Conservation (phyloP, 2,888 invertebrate genomes). For the Furcula furcula region DNA sequence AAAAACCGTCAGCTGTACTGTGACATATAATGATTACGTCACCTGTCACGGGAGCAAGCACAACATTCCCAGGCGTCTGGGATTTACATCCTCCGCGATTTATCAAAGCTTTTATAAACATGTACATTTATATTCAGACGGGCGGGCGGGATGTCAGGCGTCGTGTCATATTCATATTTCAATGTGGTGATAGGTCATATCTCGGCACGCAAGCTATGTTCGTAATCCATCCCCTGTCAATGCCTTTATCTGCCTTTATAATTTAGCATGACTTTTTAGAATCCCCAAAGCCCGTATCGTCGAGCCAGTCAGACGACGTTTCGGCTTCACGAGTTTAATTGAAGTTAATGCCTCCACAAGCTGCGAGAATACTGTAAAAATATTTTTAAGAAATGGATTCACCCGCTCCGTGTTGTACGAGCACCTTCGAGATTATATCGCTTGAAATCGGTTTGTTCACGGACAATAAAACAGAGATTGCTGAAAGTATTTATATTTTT, state of each 20-base stretch:
- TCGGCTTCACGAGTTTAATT: conserved; percentile 12
- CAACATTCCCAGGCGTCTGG: no score
- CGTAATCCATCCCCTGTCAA: conserved; percentile 22
- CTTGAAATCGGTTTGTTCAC: conserved; percentile 13
- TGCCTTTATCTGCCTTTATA: conserved; percentile 12
- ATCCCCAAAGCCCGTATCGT: conserved; percentile 1
- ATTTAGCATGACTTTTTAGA: neutral
- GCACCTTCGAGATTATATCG: conserved; percentile 13
- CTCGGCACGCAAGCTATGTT: conserved; percentile 20
- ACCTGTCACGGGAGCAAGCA: no score
- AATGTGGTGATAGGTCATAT: conserved; percentile 33
- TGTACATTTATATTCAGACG: conserved; percentile 47
- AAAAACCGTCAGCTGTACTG: no score
- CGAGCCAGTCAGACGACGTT: conserved; percentile 7
- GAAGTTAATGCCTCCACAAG: conserved; percentile 2
- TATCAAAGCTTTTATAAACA: conserved; percentile 11
- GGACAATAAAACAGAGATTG: conserved; percentile 10
- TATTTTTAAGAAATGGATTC: conserved; percentile 6
- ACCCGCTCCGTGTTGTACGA: conserved; percentile 1
- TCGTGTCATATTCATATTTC: conserved; percentile 45
- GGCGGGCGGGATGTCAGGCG: conserved; percentile 22
- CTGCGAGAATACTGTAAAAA: neutral
- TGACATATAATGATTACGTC: no score
- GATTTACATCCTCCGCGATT: neutral
- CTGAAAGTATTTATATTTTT: conserved; percentile 8